Evolutionary conservation across 2,888 invertebrate species (phyloP), one percentile per base, ranked within the genome.

Genomic region (Hyposoter didymator): DNA sequence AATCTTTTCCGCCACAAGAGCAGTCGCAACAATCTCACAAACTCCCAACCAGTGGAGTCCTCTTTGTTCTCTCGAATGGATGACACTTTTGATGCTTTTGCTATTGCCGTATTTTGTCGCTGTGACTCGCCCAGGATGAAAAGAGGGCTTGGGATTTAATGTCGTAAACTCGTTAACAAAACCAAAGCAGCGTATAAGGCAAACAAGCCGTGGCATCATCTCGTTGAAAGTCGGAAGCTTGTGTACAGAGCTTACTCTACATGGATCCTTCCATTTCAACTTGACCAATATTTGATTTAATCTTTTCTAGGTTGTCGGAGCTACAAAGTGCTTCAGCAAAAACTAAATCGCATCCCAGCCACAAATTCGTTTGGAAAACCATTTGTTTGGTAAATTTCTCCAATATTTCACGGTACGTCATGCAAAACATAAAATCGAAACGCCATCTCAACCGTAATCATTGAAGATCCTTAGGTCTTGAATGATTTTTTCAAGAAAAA

Each of bases 91-190:
- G 79, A 55, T 64, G 66, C 35, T 72, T 78, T 49, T n/a, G 47
- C 55, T 55, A 66, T 75, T 82, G 10, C 19, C 75, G 66, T 64
- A 62, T 84, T 84, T 74, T 74, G 43, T 59, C 47, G 55, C 32
- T 74, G n/a, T 43, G 52, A 66, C 43, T n/a, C 35, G 43, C 8
- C 7, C 17, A n/a, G 32, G 45, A 12, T 45, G 35, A 35, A 17
- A 64, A 49, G 10, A 32, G 49, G 47, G 76, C 14, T 28, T 14
- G 28, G 49, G 22, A 28, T 78, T 84, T 66, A 74, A 69, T 69
- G 79, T 74, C 55, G 83, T 79, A 84, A 84, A 79, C 78, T 84
- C 78, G 83, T 84, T 84, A 78, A 79, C 78, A 62, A 49, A 79
- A 73, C 78, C 73, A 59, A 83, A 78, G 67, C 73, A 78, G 47